phyloP scores from a whole-genome alignment of 1,140 invertebrate genomes.

The Archegozetes longisetosus region DNA sequence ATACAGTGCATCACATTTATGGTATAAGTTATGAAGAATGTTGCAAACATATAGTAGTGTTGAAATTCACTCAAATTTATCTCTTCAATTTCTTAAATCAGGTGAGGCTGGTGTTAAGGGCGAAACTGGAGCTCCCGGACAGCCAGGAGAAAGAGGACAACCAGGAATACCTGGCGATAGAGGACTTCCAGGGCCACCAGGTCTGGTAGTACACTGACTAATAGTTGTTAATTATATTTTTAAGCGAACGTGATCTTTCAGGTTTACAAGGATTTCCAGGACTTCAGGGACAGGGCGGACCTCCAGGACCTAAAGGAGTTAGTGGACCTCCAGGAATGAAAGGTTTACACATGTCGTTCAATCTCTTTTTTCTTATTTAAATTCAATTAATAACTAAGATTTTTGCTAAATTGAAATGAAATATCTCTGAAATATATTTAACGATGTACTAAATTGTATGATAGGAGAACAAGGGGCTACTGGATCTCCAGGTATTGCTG shows the following conservation, averaged over 20 bases:
- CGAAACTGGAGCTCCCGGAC: background rate
- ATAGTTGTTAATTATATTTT: slow-evolving; percentile 24
- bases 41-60: too few relatives aligned
- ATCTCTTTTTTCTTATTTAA: too few relatives aligned
- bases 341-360: background rate
- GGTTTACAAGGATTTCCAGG: slow-evolving; percentile 47
- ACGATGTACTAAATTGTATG: background rate
- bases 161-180: background rate
- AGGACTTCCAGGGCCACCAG: background rate
- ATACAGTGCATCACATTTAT: background rate
- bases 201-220: background rate
- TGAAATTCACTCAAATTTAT: too few relatives aligned
- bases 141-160: background rate
- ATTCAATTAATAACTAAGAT: too few relatives aligned
- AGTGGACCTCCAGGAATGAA: background rate
- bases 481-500: background rate
- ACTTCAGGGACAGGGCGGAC: slow-evolving; percentile 29
- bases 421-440: background rate
- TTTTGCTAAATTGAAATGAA: background rate
- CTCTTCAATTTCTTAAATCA: too few relatives aligned
- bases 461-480: background rate
- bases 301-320: slow-evolving; percentile 5
- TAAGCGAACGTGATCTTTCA: too few relatives aligned
- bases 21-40: too few relatives aligned
- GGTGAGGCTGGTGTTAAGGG: background rate